Conservation (phyloP, 1,140 invertebrate genomes). For the Rhagoletis zephyria region DNA sequence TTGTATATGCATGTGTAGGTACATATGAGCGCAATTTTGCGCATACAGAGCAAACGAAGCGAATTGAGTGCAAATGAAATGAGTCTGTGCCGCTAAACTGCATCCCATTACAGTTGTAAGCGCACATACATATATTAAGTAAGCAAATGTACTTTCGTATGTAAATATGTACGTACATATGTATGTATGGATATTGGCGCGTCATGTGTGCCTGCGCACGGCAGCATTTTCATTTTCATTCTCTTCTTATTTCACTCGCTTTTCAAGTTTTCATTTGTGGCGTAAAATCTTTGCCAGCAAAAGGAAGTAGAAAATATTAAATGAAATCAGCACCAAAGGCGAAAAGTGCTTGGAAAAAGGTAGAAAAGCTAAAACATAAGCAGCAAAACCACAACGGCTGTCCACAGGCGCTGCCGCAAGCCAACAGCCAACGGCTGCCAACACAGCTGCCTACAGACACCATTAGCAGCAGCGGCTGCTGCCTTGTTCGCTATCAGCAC, state of each 20-base stretch:
- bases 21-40: too few species aligned
- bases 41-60: too few species aligned
- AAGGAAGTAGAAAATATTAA: conserved; percentile 24
- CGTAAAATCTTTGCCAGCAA: background rate
- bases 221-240: conserved; percentile 27
- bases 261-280: conserved; percentile 32
- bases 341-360: conserved; percentile 33
- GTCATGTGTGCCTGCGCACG: too few species aligned
- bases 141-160: background rate
- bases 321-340: conserved; percentile 31
- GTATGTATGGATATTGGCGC: background rate
- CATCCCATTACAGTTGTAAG: too few species aligned
- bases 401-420: conserved; percentile 27
- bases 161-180: background rate
- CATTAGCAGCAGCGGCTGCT: conserved; percentile 50
- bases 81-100: background rate
- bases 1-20: too few species aligned
- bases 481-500: background rate
- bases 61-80: too few species aligned
- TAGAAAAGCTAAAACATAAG: conserved; percentile 16
- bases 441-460: background rate
- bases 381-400: conserved; percentile 32
- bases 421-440: background rate
- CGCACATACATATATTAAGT: too few species aligned
- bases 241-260: background rate